phyloP scores from a whole-genome alignment of 2,113 vertebrate genomes.

The Anguilla rostrata region DNA sequence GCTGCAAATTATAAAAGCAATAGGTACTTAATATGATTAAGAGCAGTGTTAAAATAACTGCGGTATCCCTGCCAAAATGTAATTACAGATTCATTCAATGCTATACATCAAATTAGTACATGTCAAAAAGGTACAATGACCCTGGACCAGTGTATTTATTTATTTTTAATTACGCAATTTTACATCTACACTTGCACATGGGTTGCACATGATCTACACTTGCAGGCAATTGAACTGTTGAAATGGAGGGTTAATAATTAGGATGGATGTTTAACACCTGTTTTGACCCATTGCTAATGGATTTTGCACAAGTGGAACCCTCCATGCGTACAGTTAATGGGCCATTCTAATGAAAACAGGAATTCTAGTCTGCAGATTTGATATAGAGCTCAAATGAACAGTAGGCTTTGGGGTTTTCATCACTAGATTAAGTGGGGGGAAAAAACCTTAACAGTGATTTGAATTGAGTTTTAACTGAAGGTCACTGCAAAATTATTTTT shows the following conservation, averaged over 20 bases:
- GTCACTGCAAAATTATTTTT: no score
- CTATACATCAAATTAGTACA: constrained; percentile 87
- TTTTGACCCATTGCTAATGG: background rate
- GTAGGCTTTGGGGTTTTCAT: no score
- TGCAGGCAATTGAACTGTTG: constrained; percentile 48
- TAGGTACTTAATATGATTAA: constrained; percentile 70
- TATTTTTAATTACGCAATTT: constrained; percentile 38
- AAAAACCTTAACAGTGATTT: no score
- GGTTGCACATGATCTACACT: background rate
- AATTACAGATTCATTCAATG: constrained; percentile 89
- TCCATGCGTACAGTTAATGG: no score
- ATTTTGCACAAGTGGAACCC: background rate
- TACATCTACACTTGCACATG: no score
- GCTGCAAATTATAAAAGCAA: constrained; percentile 20
- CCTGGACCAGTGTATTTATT: constrained; percentile 68
- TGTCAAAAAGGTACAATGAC: constrained; percentile 78
- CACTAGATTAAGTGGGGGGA: no score
- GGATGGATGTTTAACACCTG: constrained; percentile 56
- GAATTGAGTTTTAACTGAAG: no score
- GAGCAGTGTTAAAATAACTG: constrained; percentile 76
- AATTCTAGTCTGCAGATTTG: no score
- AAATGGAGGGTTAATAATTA: constrained; percentile 70
- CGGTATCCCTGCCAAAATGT: constrained; percentile 81
- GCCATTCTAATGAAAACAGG: no score
- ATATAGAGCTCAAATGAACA: no score